Evolutionary conservation across 2,797 vertebrate genomes (phyloP).

Genomic region (Melanotaenia boesemani): DNA sequence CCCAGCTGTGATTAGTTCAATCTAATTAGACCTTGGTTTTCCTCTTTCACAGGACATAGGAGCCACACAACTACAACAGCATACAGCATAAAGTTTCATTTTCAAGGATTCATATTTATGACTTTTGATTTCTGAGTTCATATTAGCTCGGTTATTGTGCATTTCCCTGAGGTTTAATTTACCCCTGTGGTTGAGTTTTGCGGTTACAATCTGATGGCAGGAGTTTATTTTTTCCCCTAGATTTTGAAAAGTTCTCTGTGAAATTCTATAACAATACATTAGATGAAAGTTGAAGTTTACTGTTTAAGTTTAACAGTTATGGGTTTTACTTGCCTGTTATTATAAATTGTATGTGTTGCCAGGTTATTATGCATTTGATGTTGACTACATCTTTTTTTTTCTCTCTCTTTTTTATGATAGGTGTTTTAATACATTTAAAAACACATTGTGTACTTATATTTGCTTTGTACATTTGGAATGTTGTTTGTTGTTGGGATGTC

Average conservation of each 20-base stretch:
- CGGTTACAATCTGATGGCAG: neutral
- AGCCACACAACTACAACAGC: neutral
- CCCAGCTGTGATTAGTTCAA: neutral
- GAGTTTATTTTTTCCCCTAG: neutral
- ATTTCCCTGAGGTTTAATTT: neutral
- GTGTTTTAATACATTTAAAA: neutral
- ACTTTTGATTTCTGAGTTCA: neutral
- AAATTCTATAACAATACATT: neutral
- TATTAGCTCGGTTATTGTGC: neutral
- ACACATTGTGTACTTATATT: neutral
- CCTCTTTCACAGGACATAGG: constrained; percentile 56
- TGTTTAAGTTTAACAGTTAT: neutral
- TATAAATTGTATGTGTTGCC: neutral
- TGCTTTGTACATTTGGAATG: too few species aligned
- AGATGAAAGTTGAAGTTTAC: neutral
- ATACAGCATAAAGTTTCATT: neutral
- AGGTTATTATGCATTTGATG: neutral
- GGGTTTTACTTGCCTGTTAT: neutral
- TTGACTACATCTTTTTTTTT: neutral
- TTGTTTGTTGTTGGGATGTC: neutral
- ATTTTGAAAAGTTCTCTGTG: neutral
- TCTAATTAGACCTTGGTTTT: constrained; percentile 7
- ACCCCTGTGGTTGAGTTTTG: neutral
- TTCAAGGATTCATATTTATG: neutral
- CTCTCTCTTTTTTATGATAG: neutral